Conservation (phyloP, 2,113 vertebrate species). For the Passer domesticus region DNA sequence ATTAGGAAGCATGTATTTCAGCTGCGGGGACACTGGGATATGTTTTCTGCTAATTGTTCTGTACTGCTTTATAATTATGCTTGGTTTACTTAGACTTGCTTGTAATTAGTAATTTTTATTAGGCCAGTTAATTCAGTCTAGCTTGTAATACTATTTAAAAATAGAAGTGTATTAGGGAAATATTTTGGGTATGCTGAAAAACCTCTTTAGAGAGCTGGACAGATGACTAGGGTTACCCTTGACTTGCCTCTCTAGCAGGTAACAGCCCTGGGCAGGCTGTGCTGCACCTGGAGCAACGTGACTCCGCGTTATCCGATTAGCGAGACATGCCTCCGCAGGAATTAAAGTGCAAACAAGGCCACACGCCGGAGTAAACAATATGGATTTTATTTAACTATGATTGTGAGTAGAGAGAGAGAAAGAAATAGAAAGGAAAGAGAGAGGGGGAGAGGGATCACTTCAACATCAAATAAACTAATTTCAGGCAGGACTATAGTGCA, state of each 20-base stretch:
- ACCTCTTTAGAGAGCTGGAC: neutral
- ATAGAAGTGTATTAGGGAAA: neutral
- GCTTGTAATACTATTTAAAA: neutral
- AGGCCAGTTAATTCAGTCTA: neutral
- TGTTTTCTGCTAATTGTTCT: neutral
- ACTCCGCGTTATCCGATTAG: neutral
- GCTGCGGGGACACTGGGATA: neutral
- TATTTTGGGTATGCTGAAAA: neutral
- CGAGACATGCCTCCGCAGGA: neutral
- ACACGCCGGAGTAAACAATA: neutral
- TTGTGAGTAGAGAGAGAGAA: neutral
- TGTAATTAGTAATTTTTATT: conserved; percentile 2
- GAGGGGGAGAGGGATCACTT: neutral
- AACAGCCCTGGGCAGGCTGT: neutral
- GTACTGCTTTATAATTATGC: neutral
- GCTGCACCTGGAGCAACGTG: neutral
- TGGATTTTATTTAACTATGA: neutral
- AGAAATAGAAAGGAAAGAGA: neutral
- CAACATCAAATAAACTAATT: neutral
- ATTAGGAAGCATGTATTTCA: neutral
- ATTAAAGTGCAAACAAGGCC: neutral
- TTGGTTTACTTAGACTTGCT: neutral
- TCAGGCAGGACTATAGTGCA: neutral
- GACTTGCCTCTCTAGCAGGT: neutral
- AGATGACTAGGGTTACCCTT: neutral